Evolutionary conservation across 1,140 invertebrate species (phyloP).

Genomic region (Choristoneura fumiferana): DNA sequence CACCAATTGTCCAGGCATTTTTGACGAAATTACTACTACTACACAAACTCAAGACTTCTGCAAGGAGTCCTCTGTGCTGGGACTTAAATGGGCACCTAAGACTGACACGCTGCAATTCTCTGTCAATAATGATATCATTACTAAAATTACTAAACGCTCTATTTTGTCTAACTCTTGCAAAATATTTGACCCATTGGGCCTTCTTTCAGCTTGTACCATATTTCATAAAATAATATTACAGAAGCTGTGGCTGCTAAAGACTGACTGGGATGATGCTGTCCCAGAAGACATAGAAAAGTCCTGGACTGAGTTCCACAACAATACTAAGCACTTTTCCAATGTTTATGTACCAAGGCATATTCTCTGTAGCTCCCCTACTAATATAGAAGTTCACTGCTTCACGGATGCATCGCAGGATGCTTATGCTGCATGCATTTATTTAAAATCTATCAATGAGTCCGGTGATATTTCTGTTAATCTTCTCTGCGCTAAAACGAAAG

Average conservation of each 20-base stretch:
- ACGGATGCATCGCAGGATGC: no score
- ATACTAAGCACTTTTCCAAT: background rate
- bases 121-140: background rate
- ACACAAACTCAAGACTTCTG: background rate
- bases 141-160: slow-evolving; percentile 13
- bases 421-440: slow-evolving; percentile 30
- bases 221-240: slow-evolving; percentile 34
- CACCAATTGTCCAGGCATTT: background rate
- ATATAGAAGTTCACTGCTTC: background rate
- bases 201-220: slow-evolving; percentile 31
- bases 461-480: slow-evolving; percentile 21
- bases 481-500: no score
- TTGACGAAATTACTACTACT: slow-evolving; percentile 11
- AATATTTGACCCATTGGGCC: slow-evolving; percentile 44
- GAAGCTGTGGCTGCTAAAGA: slow-evolving; percentile 30
- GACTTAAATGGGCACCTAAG: slow-evolving; percentile 23
- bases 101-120: slow-evolving; percentile 19
- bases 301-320: background rate
- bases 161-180: no score
- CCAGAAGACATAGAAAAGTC: slow-evolving; percentile 14
- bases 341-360: background rate
- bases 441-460: slow-evolving; percentile 5
- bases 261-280: slow-evolving; percentile 38
- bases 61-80: slow-evolving; percentile 19
- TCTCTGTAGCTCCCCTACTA: background rate